Evolutionary conservation across 2,113 vertebrate genomes (phyloP).

Genomic region (Phainopepla nitens): DNA sequence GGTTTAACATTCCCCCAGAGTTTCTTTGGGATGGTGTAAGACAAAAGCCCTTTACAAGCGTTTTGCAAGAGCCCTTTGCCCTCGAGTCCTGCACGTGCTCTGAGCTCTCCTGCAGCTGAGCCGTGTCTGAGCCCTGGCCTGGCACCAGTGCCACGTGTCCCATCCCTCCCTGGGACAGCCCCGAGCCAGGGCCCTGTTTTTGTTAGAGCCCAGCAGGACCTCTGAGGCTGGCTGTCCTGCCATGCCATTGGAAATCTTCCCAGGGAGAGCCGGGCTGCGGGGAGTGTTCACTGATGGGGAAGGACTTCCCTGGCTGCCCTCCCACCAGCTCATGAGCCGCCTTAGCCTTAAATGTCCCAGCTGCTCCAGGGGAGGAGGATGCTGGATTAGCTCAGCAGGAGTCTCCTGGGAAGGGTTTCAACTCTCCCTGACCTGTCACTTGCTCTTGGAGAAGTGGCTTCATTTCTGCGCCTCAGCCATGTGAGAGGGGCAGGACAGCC

Average conservation of each 20-base stretch:
- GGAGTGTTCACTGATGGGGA: neutral
- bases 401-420: slow-evolving; percentile 34
- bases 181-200: neutral
- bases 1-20: neutral
- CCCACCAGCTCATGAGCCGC: neutral
- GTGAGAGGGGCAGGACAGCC: neutral
- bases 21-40: neutral
- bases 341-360: slow-evolving; percentile 25
- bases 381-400: slow-evolving; percentile 4
- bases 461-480: rapidly evolving
- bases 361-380: slow-evolving; percentile 20
- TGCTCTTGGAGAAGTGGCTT: neutral
- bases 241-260: neutral
- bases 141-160: neutral
- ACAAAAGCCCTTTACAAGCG: neutral
- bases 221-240: neutral
- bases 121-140: neutral
- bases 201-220: neutral
- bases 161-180: neutral
- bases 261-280: neutral
- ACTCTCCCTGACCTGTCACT: slow-evolving; percentile 17
- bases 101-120: neutral
- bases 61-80: slow-evolving; percentile 18
- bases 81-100: neutral
- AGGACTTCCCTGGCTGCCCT: slow-evolving; percentile 32